Evolutionary conservation across 2,888 invertebrate genomes (phyloP).

Genomic region (Oligia strigilis): DNA sequence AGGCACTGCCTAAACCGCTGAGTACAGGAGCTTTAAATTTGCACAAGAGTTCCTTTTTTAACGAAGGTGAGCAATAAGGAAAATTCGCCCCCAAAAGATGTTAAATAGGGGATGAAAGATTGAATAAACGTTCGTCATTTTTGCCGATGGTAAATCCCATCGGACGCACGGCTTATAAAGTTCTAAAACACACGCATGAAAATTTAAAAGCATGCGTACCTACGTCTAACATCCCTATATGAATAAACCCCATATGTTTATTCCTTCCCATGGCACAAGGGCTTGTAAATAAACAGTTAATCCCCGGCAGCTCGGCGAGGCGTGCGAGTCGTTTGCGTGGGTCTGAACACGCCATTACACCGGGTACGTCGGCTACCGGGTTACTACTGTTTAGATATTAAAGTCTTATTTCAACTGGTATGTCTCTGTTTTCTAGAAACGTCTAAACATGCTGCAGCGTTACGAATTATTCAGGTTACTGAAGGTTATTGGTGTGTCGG

Average conservation of each 20-base stretch:
- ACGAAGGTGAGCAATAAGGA: no score
- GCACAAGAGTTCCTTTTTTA: neutral
- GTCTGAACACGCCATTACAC: slow-evolving; percentile 57
- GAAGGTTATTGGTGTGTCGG: neutral
- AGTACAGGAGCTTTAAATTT: neutral
- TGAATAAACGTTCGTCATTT: neutral
- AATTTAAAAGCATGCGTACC: slow-evolving; percentile 21
- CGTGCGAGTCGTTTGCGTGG: slow-evolving; percentile 39
- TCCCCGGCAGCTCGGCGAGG: slow-evolving; percentile 40
- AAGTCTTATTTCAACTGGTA: slow-evolving; percentile 58
- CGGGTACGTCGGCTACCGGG: slow-evolving; percentile 17
- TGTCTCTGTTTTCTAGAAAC: slow-evolving; percentile 26
- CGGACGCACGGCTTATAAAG: neutral
- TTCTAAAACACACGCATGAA: slow-evolving; percentile 10
- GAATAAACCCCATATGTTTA: slow-evolving; percentile 39
- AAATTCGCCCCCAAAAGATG: neutral
- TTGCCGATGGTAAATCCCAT: neutral
- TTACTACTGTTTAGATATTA: slow-evolving; percentile 61
- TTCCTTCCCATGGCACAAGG: slow-evolving; percentile 36
- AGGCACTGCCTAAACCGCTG: no score
- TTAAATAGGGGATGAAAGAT: neutral
- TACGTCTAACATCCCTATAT: neutral
- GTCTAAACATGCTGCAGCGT: slow-evolving; percentile 10
- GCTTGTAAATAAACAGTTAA: slow-evolving; percentile 64
- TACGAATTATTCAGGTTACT: slow-evolving; percentile 28